Evolutionary conservation across 2,113 vertebrate genomes (phyloP).

Genomic region (Saccopteryx bilineata): DNA sequence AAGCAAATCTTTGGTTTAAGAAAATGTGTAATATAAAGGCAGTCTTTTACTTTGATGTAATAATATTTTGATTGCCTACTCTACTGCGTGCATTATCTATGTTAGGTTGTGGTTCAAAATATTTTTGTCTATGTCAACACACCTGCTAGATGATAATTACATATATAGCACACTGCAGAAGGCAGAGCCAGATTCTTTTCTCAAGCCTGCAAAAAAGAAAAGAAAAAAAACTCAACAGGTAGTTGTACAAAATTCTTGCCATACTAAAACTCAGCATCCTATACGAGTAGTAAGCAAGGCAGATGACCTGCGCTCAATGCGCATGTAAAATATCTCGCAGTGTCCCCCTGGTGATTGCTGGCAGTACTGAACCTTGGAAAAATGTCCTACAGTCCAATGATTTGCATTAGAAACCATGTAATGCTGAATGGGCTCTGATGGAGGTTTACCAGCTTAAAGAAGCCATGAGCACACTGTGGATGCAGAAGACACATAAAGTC

Average conservation of each 20-base stretch:
- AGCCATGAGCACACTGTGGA: not conserved
- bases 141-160: not conserved
- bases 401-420: not conserved
- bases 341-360: not conserved
- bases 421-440: not conserved
- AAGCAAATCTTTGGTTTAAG: constrained; percentile 2
- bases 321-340: not conserved
- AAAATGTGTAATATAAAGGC: not conserved
- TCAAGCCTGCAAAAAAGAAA: not conserved
- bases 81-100: not conserved
- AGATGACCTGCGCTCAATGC: not conserved
- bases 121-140: not conserved
- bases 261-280: not conserved
- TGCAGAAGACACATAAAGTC: not conserved
- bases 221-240: not conserved
- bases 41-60: not conserved
- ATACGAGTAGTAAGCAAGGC: not conserved
- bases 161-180: not conserved
- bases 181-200: not conserved
- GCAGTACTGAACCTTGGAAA: not conserved
- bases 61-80: not conserved
- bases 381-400: not conserved
- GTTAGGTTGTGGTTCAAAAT: not conserved
- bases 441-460: not conserved
- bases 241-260: not conserved